phyloP scores from a whole-genome alignment of 2,797 vertebrate species.

The Squalus acanthias region DNA sequence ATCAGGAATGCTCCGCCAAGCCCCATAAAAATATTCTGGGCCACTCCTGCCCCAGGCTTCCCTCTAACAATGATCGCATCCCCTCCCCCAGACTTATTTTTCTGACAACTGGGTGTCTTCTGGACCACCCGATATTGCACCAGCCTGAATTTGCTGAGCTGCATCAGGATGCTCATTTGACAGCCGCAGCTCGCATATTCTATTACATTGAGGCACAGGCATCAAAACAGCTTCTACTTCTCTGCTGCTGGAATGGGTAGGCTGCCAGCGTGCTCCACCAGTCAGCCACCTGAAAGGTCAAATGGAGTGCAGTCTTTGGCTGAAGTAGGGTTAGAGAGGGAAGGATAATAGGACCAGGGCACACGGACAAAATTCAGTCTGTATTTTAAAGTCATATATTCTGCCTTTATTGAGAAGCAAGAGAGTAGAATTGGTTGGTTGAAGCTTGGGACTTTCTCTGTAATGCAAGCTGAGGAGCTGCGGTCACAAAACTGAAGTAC shows the following conservation, averaged over 20 bases:
- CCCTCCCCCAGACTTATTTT: not conserved
- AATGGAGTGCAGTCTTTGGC: not conserved
- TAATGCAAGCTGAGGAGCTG: not conserved
- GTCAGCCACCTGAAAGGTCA: not conserved
- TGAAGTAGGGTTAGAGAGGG: not conserved
- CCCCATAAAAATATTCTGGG: not conserved
- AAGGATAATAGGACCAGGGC: not conserved
- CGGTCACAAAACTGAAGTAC: not conserved
- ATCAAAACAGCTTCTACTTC: not conserved
- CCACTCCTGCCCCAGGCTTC: not conserved
- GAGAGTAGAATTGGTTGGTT: not conserved
- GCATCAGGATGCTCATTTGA: not conserved
- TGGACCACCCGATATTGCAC: no score
- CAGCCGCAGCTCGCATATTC: not conserved
- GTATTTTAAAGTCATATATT: not conserved
- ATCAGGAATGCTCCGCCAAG: not conserved
- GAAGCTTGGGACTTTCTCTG: not conserved
- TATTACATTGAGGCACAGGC: not conserved
- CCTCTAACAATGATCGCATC: not conserved
- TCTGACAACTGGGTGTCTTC: no score
- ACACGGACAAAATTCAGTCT: not conserved
- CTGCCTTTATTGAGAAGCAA: not conserved
- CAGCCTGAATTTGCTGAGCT: not conserved
- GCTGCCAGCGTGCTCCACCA: not conserved
- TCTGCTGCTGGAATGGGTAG: not conserved